These are phyloP conservation scores for Sitobion miscanthi DNA, from an alignment of 1,140 invertebrate genomes.

Conservation along the genomic window DNA sequence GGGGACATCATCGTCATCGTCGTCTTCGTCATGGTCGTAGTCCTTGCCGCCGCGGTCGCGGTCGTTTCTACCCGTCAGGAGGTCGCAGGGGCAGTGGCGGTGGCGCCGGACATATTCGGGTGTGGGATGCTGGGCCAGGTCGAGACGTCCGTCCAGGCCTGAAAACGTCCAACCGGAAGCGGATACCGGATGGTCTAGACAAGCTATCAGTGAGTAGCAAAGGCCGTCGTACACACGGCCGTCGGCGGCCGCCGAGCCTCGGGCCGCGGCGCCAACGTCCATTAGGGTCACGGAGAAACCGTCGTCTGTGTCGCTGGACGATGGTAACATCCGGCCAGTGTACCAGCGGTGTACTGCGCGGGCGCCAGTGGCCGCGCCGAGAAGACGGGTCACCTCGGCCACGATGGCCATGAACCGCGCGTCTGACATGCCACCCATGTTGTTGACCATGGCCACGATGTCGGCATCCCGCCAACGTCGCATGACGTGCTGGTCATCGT, in stretches of 20 bases:
- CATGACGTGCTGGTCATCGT: not conserved
- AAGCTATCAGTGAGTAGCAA: not conserved
- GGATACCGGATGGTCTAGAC: not conserved
- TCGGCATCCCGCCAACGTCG: not conserved
- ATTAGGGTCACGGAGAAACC: not conserved
- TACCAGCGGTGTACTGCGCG: constrained; percentile 1
- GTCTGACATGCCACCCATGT: constrained; percentile 21
- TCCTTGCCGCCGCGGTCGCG: not conserved
- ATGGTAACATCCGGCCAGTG: not conserved
- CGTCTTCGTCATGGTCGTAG: not conserved
- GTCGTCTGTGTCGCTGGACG: not conserved
- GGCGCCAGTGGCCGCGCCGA: not conserved
- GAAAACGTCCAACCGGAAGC: not conserved
- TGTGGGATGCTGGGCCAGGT: not conserved
- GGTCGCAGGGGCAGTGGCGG: not conserved
- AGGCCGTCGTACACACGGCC: not conserved
- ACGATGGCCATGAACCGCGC: not conserved
- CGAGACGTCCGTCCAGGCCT: not conserved
- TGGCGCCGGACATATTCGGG: not conserved
- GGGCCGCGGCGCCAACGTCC: not conserved
- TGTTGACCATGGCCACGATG: constrained; percentile 7
- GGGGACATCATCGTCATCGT: not conserved
- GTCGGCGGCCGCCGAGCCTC: not conserved
- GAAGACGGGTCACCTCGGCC: not conserved
- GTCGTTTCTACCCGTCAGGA: not conserved